Conservation (phyloP, 2,113 vertebrate species). For the Crotalus viridis region DNA sequence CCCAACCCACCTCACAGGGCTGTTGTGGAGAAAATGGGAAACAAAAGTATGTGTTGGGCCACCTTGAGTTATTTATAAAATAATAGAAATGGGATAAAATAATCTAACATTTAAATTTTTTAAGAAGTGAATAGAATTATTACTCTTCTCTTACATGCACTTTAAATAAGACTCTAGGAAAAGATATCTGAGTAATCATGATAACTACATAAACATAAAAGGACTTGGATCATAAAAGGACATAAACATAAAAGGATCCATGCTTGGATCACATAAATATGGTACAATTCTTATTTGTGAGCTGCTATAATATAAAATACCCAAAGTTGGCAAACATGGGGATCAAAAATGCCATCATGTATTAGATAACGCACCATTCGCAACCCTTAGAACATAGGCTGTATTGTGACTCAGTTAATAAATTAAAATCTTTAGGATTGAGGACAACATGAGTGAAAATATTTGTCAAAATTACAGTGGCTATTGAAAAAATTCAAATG, state of each 20-base stretch:
- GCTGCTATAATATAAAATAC: constrained; percentile 59
- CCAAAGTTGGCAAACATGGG: constrained; percentile 71
- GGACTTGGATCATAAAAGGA: constrained; percentile 14
- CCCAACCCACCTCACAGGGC: no score
- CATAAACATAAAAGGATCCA: constrained; percentile 49
- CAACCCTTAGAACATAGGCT: constrained; percentile 67
- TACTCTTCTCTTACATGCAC: constrained; percentile 38
- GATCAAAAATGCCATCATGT: constrained; percentile 67
- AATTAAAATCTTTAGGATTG: constrained; percentile 65
- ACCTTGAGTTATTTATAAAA: neutral
- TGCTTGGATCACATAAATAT: constrained; percentile 53
- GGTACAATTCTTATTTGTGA: constrained; percentile 50
- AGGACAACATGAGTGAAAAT: constrained; percentile 60
- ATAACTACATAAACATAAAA: constrained; percentile 54
- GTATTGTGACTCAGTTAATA: constrained; percentile 79
- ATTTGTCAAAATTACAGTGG: constrained; percentile 62
- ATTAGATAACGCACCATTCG: constrained; percentile 75
- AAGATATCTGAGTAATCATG: constrained; percentile 45
- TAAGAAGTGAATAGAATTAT: constrained; percentile 11
- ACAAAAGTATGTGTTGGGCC: no score
- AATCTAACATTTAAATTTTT: neutral
- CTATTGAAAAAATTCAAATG: constrained; percentile 62
- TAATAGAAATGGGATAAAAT: constrained; percentile 6
- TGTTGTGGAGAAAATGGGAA: no score
- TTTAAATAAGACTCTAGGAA: constrained; percentile 43